Percentiles rank a stretch among this genome's conserved stretches.
Conservation (phyloP, 2,888 invertebrate species). For the Plebejus argus region DNA sequence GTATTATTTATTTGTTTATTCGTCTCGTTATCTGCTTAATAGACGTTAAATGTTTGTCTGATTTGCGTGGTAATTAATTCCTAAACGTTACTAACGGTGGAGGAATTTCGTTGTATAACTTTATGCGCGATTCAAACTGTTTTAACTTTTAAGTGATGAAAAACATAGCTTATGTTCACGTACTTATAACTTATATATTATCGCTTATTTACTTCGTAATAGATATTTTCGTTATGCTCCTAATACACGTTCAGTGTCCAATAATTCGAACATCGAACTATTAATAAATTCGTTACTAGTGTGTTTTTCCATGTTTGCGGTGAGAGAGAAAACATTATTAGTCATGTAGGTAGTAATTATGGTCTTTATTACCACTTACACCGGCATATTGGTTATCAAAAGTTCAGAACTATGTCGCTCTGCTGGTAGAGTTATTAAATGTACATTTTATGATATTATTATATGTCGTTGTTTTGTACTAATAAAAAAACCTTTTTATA, state of each 20-base stretch:
- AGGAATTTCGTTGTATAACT: not conserved
- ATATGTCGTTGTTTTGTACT: not conserved
- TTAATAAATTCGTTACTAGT: not conserved
- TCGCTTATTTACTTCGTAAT: too few species aligned
- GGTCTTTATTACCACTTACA: not conserved
- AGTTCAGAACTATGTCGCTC: not conserved
- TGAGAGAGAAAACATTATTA: too few species aligned
- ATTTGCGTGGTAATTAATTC: not conserved
- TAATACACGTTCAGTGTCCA: not conserved
- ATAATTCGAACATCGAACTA: not conserved
- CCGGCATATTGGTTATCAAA: not conserved
- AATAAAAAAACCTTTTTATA: not conserved
- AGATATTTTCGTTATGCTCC: not conserved
- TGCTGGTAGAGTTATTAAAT: slow-evolving; percentile 4
- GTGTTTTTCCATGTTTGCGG: not conserved
- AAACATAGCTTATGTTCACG: not conserved
- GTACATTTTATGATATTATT: not conserved
- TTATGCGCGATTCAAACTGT: not conserved
- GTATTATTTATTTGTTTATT: not conserved
- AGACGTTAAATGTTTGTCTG: not conserved
- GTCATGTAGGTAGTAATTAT: not conserved
- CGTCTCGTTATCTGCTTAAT: not conserved
- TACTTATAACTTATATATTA: too few species aligned
- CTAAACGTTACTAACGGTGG: not conserved
- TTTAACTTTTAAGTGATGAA: not conserved